Evolutionary conservation across 1,140 invertebrate species (phyloP).

Genomic region (Copidosoma floridanum): DNA sequence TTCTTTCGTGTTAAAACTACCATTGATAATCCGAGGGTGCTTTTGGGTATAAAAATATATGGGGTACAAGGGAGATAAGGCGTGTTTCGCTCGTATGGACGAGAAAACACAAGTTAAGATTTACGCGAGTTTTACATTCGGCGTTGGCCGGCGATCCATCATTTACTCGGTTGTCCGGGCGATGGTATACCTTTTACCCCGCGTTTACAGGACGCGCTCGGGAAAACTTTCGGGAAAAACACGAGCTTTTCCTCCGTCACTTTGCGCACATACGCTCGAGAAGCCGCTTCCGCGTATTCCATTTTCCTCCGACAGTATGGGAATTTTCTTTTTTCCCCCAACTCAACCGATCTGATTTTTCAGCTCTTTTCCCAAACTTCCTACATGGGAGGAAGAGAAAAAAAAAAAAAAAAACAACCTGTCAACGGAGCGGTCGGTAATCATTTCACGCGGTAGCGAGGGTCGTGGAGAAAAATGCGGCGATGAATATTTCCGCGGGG

Average conservation of each 20-base stretch:
- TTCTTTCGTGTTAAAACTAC: background rate
- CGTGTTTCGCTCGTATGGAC: too few species aligned
- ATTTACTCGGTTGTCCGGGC: conserved; percentile 49
- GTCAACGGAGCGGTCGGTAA: too few species aligned
- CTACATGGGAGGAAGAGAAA: too few species aligned
- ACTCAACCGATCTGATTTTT: too few species aligned
- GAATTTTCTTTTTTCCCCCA: too few species aligned
- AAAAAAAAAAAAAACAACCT: too few species aligned
- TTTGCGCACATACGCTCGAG: background rate
- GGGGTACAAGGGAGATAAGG: too few species aligned
- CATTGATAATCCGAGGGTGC: conserved; percentile 11
- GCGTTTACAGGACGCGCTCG: conserved; percentile 35
- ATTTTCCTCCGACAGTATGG: too few species aligned
- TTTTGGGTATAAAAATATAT: too few species aligned
- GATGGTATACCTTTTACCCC: conserved; percentile 46
- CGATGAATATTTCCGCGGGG: conserved; percentile 49
- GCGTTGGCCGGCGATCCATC: conserved; percentile 43
- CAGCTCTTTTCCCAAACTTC: too few species aligned
- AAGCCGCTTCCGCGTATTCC: background rate
- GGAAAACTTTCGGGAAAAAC: conserved; percentile 43
- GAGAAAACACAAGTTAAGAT: conserved; percentile 46
- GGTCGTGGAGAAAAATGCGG: conserved; percentile 29
- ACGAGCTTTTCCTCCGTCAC: conserved; percentile 29
- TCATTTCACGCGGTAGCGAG: too few species aligned
- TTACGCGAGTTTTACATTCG: conserved; percentile 50